Percentiles rank a stretch among this genome's conserved stretches.
Evolutionary conservation across 2,888 invertebrate species (phyloP).

Genomic region (Minunthozetes semirufus): DNA sequence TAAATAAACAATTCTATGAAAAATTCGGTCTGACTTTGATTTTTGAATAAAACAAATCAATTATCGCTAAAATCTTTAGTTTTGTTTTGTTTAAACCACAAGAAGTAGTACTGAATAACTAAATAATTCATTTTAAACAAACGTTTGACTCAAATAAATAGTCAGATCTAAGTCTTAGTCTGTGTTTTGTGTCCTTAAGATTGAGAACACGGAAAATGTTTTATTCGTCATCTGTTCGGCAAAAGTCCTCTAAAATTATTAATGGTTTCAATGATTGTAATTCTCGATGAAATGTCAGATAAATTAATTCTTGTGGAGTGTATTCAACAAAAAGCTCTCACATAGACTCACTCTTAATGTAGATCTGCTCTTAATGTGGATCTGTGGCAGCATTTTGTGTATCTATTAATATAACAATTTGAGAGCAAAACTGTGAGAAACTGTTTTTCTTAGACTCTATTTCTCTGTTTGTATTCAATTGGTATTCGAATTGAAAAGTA

Average conservation of each 20-base stretch:
- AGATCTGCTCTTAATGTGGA: too few species aligned
- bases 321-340: too few species aligned
- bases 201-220: background rate
- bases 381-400: too few species aligned
- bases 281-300: background rate
- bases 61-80: background rate
- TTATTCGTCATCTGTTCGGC: background rate
- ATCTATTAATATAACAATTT: too few species aligned
- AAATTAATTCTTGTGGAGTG: background rate
- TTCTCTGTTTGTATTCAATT: background rate
- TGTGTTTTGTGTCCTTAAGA: conserved; percentile 7
- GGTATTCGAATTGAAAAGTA: background rate
- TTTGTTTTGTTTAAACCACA: background rate
- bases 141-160: background rate
- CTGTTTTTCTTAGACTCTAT: background rate
- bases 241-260: background rate
- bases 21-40: background rate
- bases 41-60: background rate
- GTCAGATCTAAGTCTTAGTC: background rate
- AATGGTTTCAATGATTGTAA: background rate
- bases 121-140: conserved; percentile 4
- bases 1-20: background rate
- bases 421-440: too few species aligned
- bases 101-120: background rate
- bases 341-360: too few species aligned